Percentiles rank a stretch among this genome's conserved stretches.
These are phyloP conservation scores for Halocaridina rubra DNA, from an alignment of 2,888 invertebrate species.

Conservation along the genomic window DNA sequence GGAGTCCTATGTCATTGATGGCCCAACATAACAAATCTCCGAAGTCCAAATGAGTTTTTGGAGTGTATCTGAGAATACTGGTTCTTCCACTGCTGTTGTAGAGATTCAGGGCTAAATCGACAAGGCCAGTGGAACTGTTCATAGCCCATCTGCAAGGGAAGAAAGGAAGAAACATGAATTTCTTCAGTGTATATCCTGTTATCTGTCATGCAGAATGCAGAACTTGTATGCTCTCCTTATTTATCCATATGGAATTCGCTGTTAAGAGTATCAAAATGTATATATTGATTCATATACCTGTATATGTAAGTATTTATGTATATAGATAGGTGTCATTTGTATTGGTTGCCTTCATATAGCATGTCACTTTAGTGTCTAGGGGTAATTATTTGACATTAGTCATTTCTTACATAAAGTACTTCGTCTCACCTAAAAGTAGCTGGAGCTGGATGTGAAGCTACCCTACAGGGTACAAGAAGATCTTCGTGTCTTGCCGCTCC, in stretches of 20 bases:
- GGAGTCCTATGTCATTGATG: conserved; percentile 36
- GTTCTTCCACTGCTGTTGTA: conserved; percentile 17
- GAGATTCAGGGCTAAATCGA: conserved; percentile 34
- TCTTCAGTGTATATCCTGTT: background rate
- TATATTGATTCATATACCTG: background rate
- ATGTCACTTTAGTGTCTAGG: no score
- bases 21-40: conserved; percentile 54
- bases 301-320: background rate
- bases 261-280: background rate
- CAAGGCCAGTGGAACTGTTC: conserved; percentile 32
- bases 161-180: background rate
- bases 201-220: background rate
- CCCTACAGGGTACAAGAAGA: conserved; percentile 27
- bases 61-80: conserved; percentile 31
- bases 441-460: conserved; percentile 18
- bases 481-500: conserved; percentile 33
- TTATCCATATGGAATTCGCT: no score
- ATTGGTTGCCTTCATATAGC: no score
- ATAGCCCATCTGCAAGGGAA: conserved; percentile 34
- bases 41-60: conserved; percentile 40
- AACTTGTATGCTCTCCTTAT: background rate
- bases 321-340: no score
- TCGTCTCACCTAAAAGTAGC: conserved; percentile 20
- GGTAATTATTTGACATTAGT: no score
- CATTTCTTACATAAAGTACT: no score